These are phyloP conservation scores for Suncus etruscus DNA, from an alignment of 2,113 vertebrate genomes.

Conservation along the genomic window DNA sequence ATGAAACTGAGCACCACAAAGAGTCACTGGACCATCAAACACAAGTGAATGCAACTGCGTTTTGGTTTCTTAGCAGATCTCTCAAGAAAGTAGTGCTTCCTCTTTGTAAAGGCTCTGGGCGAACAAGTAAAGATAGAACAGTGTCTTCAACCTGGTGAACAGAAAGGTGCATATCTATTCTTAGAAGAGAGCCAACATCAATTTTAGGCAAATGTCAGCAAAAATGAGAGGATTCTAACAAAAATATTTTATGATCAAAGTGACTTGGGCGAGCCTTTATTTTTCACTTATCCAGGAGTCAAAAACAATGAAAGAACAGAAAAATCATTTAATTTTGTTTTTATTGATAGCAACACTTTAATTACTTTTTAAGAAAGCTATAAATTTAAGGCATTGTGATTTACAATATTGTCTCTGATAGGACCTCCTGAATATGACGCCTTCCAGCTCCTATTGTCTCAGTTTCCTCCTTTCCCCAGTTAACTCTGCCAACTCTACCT, in stretches of 20 bases:
- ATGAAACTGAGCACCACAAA: neutral
- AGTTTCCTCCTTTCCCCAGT: no score
- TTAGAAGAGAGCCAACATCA: neutral
- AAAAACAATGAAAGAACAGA: neutral
- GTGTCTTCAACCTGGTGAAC: neutral
- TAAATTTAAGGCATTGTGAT: no score
- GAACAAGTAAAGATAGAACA: neutral
- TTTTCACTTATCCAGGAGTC: neutral
- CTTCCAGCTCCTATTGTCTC: no score
- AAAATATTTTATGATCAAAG: neutral
- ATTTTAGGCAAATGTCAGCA: neutral
- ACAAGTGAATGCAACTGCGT: neutral
- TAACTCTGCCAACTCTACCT: no score
- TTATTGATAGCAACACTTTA: neutral
- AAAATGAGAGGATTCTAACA: constrained; percentile 39
- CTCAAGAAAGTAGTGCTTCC: neutral
- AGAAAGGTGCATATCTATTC: neutral
- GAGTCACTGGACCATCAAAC: neutral
- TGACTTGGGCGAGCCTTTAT: constrained; percentile 1
- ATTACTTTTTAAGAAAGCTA: neutral
- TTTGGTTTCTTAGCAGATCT: neutral
- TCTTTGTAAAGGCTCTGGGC: neutral
- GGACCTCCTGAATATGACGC: no score
- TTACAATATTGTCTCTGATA: no score
- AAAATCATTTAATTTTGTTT: neutral